A percentile compares a stretch with the other conserved stretches of the same genome.
phyloP scores from a whole-genome alignment of 2,113 vertebrate genomes.

The Microcebus lehilahytsara region DNA sequence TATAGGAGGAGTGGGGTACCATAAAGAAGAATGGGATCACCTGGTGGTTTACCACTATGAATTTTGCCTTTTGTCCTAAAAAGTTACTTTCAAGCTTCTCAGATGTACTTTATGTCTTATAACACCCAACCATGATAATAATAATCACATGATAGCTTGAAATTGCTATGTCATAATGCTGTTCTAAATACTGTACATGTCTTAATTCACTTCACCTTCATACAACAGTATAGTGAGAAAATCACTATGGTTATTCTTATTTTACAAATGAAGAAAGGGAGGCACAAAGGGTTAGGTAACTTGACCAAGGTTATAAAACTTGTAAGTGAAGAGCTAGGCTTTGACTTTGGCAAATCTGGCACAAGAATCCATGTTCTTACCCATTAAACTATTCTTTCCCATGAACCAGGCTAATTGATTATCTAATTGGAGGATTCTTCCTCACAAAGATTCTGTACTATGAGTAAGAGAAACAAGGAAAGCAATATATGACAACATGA shows the following conservation, averaged over 20 bases:
- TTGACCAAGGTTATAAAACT: neutral
- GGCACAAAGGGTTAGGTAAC: neutral
- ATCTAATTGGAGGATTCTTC: neutral
- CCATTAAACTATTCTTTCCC: neutral
- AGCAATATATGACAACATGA: neutral
- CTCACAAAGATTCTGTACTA: neutral
- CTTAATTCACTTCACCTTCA: neutral
- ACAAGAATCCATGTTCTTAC: neutral
- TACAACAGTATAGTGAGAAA: neutral
- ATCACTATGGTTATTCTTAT: neutral
- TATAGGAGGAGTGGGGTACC: neutral
- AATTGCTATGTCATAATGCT: neutral
- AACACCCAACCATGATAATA: neutral
- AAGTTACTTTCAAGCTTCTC: neutral
- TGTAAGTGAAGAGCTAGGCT: neutral
- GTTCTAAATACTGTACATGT: neutral
- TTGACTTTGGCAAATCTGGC: neutral
- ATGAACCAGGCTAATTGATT: neutral
- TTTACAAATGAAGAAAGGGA: conserved; percentile 1
- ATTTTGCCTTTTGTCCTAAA: neutral
- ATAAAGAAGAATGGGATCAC: neutral
- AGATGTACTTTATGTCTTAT: neutral
- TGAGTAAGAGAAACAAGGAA: neutral
- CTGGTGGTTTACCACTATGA: neutral
- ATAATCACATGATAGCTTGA: neutral